These are phyloP conservation scores for Trachops cirrhosus DNA, from an alignment of 2,797 vertebrate species.

Conservation along the genomic window DNA sequence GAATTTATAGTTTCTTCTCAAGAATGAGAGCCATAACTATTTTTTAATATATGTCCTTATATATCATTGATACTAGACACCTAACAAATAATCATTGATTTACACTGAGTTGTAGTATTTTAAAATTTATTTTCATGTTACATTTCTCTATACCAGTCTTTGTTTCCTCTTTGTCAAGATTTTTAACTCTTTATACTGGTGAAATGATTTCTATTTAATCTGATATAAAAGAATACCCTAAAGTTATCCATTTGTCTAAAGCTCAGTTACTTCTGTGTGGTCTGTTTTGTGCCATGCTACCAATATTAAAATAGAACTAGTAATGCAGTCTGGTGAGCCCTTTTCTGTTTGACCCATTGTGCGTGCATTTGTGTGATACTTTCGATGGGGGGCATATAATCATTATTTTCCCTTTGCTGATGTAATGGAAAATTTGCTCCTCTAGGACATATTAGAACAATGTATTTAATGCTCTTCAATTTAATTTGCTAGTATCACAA, in stretches of 20 bases:
- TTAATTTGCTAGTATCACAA: conserved; percentile 84
- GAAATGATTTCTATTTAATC: conserved; percentile 14
- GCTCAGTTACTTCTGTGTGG: not conserved
- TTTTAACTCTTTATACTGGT: conserved; percentile 13
- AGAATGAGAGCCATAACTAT: not conserved
- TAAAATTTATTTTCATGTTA: not conserved
- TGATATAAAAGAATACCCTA: not conserved
- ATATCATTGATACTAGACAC: not conserved
- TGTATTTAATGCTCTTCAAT: conserved; percentile 85
- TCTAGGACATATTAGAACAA: conserved; percentile 81
- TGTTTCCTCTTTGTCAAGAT: conserved; percentile 6
- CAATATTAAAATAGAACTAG: not conserved
- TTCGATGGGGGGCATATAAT: conserved; percentile 12
- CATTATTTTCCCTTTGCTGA: conserved; percentile 79
- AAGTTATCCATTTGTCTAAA: conserved; percentile 19
- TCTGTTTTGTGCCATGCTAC: not conserved
- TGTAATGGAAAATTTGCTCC: conserved; percentile 79
- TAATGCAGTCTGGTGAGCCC: not conserved
- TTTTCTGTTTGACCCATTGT: not conserved
- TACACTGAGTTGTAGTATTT: not conserved
- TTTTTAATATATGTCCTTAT: not conserved
- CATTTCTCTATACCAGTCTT: not conserved
- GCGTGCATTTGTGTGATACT: not conserved
- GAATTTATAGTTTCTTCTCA: not conserved
- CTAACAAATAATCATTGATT: not conserved